Conservation (phyloP, 53 echinoderm and acorn worm genomes). For the Holothuria scabra region DNA sequence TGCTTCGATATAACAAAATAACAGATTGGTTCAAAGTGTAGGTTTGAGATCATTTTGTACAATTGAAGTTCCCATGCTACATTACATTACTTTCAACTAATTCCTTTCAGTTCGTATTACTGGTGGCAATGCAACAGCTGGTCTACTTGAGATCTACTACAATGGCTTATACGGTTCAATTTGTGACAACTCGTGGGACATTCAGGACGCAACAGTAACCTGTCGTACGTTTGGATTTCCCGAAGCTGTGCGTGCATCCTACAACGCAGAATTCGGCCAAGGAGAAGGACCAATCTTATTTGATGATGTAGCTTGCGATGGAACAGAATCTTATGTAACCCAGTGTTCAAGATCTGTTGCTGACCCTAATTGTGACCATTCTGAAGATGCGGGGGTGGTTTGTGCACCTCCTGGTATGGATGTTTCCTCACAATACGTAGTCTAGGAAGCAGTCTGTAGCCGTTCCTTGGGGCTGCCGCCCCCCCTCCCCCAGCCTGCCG, state of each 20-base stretch:
- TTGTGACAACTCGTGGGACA: constrained; percentile 40
- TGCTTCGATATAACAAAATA: too few species aligned
- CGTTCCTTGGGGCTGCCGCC: too few species aligned
- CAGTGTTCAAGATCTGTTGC: too few species aligned
- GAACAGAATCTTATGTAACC: not conserved
- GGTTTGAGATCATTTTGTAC: too few species aligned
- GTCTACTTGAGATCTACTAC: constrained; percentile 30
- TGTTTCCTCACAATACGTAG: too few species aligned
- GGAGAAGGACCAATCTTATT: constrained; percentile 38
- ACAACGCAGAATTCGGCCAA: not conserved
- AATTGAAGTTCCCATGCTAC: too few species aligned
- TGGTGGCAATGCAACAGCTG: not conserved
- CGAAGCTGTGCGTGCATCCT: not conserved
- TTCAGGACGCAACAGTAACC: constrained; percentile 8
- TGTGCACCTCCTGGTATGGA: constrained; percentile 17
- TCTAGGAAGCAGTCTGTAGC: too few species aligned
- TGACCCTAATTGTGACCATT: constrained; percentile 57
- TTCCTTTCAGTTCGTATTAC: too few species aligned
- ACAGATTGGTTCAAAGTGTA: too few species aligned
- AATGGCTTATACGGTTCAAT: constrained; percentile 32
- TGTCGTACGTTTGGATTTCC: constrained; percentile 15
- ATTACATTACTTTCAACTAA: too few species aligned
- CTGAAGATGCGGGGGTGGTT: constrained; percentile 65
- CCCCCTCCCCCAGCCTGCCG: too few species aligned
- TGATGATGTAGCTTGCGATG: constrained; percentile 4